A percentile compares a stretch with the other conserved stretches of the same genome.
These are phyloP conservation scores for Channa maculata DNA, from an alignment of 2,113 vertebrate species.

Conservation along the genomic window DNA sequence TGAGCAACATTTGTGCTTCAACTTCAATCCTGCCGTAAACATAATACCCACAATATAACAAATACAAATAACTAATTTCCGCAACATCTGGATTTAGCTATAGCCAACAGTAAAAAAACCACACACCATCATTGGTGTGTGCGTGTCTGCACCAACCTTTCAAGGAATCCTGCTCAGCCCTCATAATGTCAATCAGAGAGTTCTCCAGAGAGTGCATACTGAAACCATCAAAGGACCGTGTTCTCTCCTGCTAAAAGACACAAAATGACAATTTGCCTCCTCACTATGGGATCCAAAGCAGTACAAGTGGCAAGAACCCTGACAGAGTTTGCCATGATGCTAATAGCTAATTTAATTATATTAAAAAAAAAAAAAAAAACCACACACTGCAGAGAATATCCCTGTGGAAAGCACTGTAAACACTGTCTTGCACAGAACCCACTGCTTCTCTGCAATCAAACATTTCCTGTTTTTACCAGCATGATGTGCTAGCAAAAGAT, in stretches of 20 bases:
- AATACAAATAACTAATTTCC: conserved; percentile 7
- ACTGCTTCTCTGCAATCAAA: too few relatives aligned
- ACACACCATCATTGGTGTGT: conserved; percentile 27
- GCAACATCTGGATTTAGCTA: conserved; percentile 3
- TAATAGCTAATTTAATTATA: conserved; percentile 19
- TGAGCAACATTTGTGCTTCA: background rate
- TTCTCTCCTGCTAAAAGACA: conserved; percentile 90
- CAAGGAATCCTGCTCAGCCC: conserved; percentile 98
- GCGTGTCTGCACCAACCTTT: conserved; percentile 90
- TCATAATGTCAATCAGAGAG: conserved; percentile 99
- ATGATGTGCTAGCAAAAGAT: too few relatives aligned
- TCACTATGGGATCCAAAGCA: conserved; percentile 19
- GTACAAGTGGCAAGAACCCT: conserved; percentile 11
- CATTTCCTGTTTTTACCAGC: too few relatives aligned
- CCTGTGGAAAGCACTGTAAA: conserved; percentile 15
- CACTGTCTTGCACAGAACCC: background rate
- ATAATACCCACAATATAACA: background rate
- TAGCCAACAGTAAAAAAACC: conserved; percentile 19
- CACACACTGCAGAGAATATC: conserved; percentile 20
- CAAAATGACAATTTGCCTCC: conserved; percentile 58
- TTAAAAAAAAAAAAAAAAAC: background rate
- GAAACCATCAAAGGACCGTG: conserved; percentile 93
- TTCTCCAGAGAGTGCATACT: conserved; percentile 99
- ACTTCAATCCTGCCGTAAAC: background rate
- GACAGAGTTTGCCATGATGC: conserved; percentile 25